Evolutionary conservation across 2,888 invertebrate species (phyloP).

Genomic region (Eumacrocentrus americanus): DNA sequence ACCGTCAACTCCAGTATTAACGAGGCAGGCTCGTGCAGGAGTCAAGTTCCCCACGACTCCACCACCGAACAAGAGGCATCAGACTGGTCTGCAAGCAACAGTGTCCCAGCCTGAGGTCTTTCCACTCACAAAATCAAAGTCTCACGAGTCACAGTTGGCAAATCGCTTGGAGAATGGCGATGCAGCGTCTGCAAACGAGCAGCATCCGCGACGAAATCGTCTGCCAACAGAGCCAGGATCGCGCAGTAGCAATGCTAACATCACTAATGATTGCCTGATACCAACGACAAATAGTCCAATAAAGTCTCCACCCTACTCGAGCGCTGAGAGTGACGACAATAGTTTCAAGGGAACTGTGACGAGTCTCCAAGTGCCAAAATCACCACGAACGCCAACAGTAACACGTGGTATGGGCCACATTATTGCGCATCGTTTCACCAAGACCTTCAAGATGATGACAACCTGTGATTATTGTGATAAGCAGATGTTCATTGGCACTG

Average conservation of each 20-base stretch:
- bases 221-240: conserved; percentile 69
- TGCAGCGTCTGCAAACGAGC: conserved; percentile 52
- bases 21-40: conserved; percentile 56
- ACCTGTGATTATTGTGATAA: conserved; percentile 90
- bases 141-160: conserved; percentile 88
- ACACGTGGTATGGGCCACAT: conserved; percentile 85
- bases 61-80: conserved; percentile 78
- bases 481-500: conserved; percentile 82
- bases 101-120: conserved; percentile 54
- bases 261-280: conserved; percentile 46
- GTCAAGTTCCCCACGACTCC: conserved; percentile 82
- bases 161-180: conserved; percentile 67
- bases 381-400: conserved; percentile 79
- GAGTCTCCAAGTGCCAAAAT: conserved; percentile 68
- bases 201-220: conserved; percentile 61
- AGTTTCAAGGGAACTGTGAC: conserved; percentile 61
- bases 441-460: conserved; percentile 86
- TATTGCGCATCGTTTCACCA: conserved; percentile 89
- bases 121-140: conserved; percentile 86
- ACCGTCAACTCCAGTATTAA: conserved; percentile 54
- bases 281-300: conserved; percentile 64
- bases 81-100: conserved; percentile 64
- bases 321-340: conserved; percentile 64
- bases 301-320: conserved; percentile 67
- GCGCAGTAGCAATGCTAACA: conserved; percentile 59